A percentile compares a stretch with the other conserved stretches of the same genome.
These are phyloP conservation scores for Sciurus niger DNA, from an alignment of 2,113 vertebrate species.

Conservation along the genomic window DNA sequence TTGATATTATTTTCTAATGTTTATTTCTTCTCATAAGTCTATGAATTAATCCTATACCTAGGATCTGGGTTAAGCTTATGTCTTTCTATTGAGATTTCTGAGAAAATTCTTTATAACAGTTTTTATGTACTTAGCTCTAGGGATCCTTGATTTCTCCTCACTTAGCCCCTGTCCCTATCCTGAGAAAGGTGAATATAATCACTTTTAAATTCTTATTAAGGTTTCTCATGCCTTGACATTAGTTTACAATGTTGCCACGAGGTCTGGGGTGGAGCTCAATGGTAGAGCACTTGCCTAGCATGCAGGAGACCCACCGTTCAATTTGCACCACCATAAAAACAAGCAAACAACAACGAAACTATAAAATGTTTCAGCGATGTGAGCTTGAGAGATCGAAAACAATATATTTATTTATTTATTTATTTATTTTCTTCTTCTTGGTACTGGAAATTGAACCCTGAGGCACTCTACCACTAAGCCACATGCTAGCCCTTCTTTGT, in stretches of 20 bases:
- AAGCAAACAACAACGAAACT: not conserved
- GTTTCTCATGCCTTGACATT: constrained; percentile 25
- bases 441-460: too few relatives aligned
- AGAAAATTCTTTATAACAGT: not conserved
- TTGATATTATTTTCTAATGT: constrained; percentile 59
- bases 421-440: too few relatives aligned
- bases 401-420: too few relatives aligned
- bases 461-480: too few relatives aligned
- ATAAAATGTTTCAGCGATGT: not conserved
- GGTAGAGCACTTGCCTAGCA: not conserved
- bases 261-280: not conserved
- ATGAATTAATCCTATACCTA: not conserved
- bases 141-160: not conserved
- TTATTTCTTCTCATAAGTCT: constrained; percentile 15
- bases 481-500: too few relatives aligned
- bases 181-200: not conserved
- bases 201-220: constrained; percentile 7
- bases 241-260: not conserved
- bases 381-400: not conserved
- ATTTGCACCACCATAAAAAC: not conserved
- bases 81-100: not conserved
- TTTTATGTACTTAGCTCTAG: not conserved
- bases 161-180: not conserved
- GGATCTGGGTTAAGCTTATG: not conserved
- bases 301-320: not conserved